Base-by-base conservation (phyloP, 2,888 invertebrate genomes). In the Lepas anatifera region DNA sequence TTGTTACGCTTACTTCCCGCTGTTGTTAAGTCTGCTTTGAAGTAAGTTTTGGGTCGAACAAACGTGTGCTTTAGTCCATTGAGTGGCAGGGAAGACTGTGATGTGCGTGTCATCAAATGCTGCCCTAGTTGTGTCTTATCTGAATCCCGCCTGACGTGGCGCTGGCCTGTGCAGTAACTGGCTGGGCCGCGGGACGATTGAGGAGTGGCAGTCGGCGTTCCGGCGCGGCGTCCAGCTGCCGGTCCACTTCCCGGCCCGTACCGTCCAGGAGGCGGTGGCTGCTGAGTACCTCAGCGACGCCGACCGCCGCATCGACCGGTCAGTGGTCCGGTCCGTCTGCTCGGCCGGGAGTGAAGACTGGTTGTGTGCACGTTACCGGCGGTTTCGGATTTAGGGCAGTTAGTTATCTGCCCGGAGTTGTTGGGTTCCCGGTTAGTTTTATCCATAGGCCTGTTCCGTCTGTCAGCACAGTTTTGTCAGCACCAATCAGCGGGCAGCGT, bases 361-460 rank as follows among this genome's bases (percentile, higher is more conserved):
- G 92, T 92, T 75, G 92, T 79, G 0, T 92, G 85, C 1, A 92
- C 92, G 73, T 91, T 81, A 2, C 91, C 89, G 2, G 92, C 92
- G 78, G 86, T 92, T 77, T 90, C 90, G 77, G 91, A 88, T 77
- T 87, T 91, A 79, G 92, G 92, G 80, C 92, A 92, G 77, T 16
- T 77, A 75, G 68, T n/a, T n/a, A n/a, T n/a, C n/a, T 18, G 69
- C 71, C n/a, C 41, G 27, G 18, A 18, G 25, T 32, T 46, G 32
- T 37, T 37, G 22, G 11, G n/a, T 37, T 8, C 18, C 16, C 8
- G 27, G 35, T n/a, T 32, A 46, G 25, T 69, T 52, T 29, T 22
- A 18, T 7, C 32, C 16, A 13, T 43, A 3, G 43, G 16, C 16
- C 11, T 11, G 39, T 27, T 41, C 68, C 80, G n/a, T n/a, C n/a